Conservation (phyloP, 2,797 vertebrate species). For the Catostomus latipinnis region DNA sequence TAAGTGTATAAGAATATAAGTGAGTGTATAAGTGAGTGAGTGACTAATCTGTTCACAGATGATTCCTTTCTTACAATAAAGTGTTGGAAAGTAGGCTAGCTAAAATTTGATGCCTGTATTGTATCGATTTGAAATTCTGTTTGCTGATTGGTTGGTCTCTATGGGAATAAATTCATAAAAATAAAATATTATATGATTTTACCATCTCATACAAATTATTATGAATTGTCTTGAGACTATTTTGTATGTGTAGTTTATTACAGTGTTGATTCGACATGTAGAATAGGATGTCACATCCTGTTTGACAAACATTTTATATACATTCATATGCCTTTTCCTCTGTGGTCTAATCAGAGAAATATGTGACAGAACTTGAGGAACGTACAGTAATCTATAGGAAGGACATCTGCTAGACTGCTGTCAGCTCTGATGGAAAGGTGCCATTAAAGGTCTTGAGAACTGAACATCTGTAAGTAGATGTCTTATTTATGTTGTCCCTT, state of each 20-base stretch:
- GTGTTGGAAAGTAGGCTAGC: no score
- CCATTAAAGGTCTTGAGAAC: slow-evolving; percentile 42
- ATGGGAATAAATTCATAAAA: no score
- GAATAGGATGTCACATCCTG: slow-evolving; percentile 23
- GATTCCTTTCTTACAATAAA: no score
- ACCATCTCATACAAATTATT: no score
- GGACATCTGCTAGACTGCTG: slow-evolving; percentile 28
- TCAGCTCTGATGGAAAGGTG: slow-evolving; percentile 45
- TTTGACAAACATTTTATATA: neutral
- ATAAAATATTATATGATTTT: no score
- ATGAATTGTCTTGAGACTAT: no score
- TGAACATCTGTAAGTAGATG: slow-evolving; percentile 4
- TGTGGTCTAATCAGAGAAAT: slow-evolving; percentile 30
- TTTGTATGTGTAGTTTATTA: neutral
- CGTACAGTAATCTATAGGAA: slow-evolving; percentile 22
- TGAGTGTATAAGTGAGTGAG: no score
- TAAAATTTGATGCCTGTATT: no score
- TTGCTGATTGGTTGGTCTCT: no score
- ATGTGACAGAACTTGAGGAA: slow-evolving; percentile 42
- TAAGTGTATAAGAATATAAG: no score
- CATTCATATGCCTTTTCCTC: neutral
- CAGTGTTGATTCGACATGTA: neutral
- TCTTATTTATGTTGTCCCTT: slow-evolving; percentile 23
- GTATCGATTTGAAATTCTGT: no score
- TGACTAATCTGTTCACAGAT: no score